Evolutionary conservation across 2,888 invertebrate species (phyloP), one percentile per base, ranked within the genome.

Genomic region (Nephrocerus scutellatus): DNA sequence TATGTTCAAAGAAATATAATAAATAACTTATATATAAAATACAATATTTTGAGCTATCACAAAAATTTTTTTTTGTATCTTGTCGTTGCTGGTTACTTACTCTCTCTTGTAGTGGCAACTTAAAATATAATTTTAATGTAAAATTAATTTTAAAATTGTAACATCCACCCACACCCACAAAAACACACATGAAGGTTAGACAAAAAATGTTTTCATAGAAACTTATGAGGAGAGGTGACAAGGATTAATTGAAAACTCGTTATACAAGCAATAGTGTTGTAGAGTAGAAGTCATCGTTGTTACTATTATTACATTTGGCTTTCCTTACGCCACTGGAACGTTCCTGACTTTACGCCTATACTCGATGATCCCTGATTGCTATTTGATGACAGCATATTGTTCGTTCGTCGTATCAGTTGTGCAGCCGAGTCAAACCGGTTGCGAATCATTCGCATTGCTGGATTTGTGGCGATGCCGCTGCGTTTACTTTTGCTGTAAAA

Each of bases 401-500:
- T 69, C 36, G 69, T 69, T 47, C 68, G 58, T 15, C 69, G 57
- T 39, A 69, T 68, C 5, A 69, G 51, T 41, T 69, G 68, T n/a
- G 69, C 69, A 13, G 69, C 69, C 33, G 69, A 69, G 55, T 69
- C 69, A 41, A 69, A 68, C 33, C 69, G 67, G 39, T 66, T 69
- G 36, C 69, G 65, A 48, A 88, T 86, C 44, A 88, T 73, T 51
- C 88, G 74, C 76, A 88, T 78, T 38, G 88, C 88, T 10, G 88
- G 88, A 60, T 88, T 88, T 4, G 86, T 86, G 16, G 87, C 87
- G 42, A 87, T 85, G 3, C 87, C 87, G 57, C 87, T 88, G 41
- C 87, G 75, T 68, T 87, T 87, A 62, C 75, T 76, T 51, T 78
- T 77, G 47, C 66, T 68, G 50, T 25, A 47, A 41, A 36, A 26